Base-by-base conservation (phyloP, 92 coral and sea anemone genomes). In the Epizoanthus scotinus region DNA sequence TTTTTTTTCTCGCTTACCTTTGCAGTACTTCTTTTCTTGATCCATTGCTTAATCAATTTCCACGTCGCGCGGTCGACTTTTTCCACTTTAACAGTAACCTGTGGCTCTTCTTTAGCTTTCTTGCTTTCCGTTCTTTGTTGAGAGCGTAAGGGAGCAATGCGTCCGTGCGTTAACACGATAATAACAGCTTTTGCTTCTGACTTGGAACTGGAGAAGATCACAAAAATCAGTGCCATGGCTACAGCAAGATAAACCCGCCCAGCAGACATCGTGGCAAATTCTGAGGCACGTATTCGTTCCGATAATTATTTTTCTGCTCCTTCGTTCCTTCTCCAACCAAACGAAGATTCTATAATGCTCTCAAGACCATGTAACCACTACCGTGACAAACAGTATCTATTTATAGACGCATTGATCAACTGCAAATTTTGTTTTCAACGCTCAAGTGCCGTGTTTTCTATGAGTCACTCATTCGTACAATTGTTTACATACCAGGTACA, bases 381-480 rank as follows among this genome's bases (percentile, higher is more conserved):
- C 57, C 57, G 68, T 59, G 67, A 75, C 81, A 36, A 12, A 6
- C 38, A 47, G 34, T 28, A 19, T 73, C 79, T 73, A 29, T 58
- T 75, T 57, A 75, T 73, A 73, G n/a, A 63, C 42, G 67, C 27
- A 20, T 75, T 75, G 24, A 75, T 58, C 61, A 75, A 67, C 63
- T 59, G 34, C 68, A 75, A 40, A 75, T 75, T 47, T 6, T 75
- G 69, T 60, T 52, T 59, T 60, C 81, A 58, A 58, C 81, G 59
- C 29, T 38, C 21, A 75, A 75, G 81, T 59, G 54, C 17, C 19
- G 69, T 58, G 34, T 75, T 75, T 38, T 59, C 67, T 36, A 58
- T 20, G 55, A 38, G 47, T 66, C 52, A 47, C 52, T 8, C 52
- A 47, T 47, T 47, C 15, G 52, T 15, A 47, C 15, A 8, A 47